Conservation (phyloP, 2,888 invertebrate genomes). For the Dione vanillae region DNA sequence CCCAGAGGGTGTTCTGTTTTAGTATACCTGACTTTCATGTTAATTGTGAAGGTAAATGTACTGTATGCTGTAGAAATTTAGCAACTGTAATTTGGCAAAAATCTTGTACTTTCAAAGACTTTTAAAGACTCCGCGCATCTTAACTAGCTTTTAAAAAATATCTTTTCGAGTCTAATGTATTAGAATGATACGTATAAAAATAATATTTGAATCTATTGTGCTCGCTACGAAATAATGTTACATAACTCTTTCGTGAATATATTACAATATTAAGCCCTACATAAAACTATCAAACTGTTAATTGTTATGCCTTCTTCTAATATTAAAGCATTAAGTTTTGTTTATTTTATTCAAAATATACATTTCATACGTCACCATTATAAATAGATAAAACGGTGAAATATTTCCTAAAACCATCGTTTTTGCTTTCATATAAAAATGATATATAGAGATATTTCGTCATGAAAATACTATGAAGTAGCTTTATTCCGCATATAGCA, state of each 20-base stretch:
- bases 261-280: not conserved
- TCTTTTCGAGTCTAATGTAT: not conserved
- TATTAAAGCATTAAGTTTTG: no score
- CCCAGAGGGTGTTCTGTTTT: constrained; percentile 70
- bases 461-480: no score
- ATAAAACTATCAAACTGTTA: not conserved
- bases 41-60: constrained; percentile 28
- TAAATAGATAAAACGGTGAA: no score
- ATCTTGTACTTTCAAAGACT: constrained; percentile 7
- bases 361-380: no score
- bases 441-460: no score
- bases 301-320: not conserved
- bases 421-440: no score
- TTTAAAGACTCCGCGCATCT: not conserved
- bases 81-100: constrained; percentile 36
- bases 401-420: not conserved
- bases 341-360: no score
- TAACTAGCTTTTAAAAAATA: not conserved
- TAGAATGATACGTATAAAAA: not conserved
- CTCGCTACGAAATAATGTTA: not conserved
- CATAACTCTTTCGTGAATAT: not conserved
- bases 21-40: constrained; percentile 41
- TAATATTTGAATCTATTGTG: not conserved
- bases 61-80: constrained; percentile 35
- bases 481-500: no score